Percentiles rank a stretch among this genome's conserved stretches.
These are phyloP conservation scores for Drosophila sp. DNA, from an alignment of 1,140 invertebrate genomes.

Conservation along the genomic window DNA sequence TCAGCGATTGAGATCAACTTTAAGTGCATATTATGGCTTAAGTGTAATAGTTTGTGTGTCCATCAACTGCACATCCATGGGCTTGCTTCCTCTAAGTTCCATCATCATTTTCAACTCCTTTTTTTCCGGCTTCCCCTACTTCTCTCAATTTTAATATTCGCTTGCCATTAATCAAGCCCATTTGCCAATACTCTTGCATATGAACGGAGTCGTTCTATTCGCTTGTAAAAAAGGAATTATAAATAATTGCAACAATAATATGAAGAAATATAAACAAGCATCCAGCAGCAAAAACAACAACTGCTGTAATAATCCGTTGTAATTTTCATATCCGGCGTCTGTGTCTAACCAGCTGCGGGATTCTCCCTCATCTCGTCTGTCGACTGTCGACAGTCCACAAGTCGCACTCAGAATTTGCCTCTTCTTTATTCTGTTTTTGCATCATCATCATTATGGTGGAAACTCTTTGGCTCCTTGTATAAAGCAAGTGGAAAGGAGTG, in stretches of 20 bases:
- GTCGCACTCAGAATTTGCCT: slow-evolving; percentile 6
- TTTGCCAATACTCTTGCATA: slow-evolving; percentile 1
- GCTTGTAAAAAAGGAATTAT: slow-evolving; percentile 51
- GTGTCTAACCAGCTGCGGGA: slow-evolving; percentile 35
- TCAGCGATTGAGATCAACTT: too few species aligned
- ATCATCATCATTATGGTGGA: slow-evolving; percentile 66
- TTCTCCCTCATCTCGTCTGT: slow-evolving; percentile 28
- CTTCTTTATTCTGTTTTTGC: slow-evolving; percentile 48
- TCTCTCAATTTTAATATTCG: slow-evolving; percentile 21
- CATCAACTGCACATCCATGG: slow-evolving; percentile 7
- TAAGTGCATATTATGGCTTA: not conserved
- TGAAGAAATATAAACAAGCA: slow-evolving; percentile 56
- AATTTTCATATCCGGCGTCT: slow-evolving; percentile 68
- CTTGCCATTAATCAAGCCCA: slow-evolving; percentile 54
- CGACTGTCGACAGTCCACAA: not conserved
- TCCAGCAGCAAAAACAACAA: slow-evolving; percentile 32
- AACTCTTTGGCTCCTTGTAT: slow-evolving; percentile 34
- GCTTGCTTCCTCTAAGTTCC: slow-evolving; percentile 14
- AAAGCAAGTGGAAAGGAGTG: slow-evolving; percentile 21
- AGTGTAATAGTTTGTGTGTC: not conserved
- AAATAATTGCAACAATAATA: slow-evolving; percentile 75
- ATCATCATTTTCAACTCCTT: slow-evolving; percentile 27
- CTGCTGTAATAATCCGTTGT: slow-evolving; percentile 51
- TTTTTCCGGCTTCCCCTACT: slow-evolving; percentile 39
- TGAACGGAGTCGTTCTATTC: slow-evolving; percentile 42